Evolutionary conservation across 2,113 vertebrate genomes (phyloP).

Genomic region (Cyprinodon brontotheroides): DNA sequence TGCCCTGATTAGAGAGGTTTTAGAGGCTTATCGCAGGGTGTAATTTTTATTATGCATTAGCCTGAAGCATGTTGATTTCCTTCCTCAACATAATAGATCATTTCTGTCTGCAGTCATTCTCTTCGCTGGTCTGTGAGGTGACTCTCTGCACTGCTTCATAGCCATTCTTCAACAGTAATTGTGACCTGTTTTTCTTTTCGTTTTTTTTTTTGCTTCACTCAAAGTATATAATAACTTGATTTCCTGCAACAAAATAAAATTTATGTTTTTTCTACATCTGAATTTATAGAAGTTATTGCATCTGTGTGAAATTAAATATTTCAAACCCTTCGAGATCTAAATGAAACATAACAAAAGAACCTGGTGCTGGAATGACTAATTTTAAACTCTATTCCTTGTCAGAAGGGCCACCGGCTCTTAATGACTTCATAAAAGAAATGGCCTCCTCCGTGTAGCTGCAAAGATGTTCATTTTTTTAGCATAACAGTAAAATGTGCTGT

Average conservation of each 20-base stretch:
- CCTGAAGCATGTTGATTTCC: background rate
- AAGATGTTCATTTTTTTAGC: background rate
- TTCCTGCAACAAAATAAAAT: constrained; percentile 26
- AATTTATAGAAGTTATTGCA: background rate
- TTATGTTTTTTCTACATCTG: constrained; percentile 22
- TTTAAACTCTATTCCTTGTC: constrained; percentile 17
- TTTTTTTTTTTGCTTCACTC: constrained; percentile 25
- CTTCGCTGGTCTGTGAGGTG: background rate
- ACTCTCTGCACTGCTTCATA: background rate
- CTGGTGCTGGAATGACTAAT: constrained; percentile 53
- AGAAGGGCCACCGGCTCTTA: constrained; percentile 20
- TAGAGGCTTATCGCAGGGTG: background rate
- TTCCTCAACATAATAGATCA: background rate
- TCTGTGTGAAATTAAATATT: constrained; percentile 33
- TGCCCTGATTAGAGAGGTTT: constrained; percentile 6
- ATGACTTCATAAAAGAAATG: constrained; percentile 18
- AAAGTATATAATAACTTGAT: constrained; percentile 15
- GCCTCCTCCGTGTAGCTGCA: background rate
- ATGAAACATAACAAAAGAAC: constrained; percentile 43
- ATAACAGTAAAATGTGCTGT: background rate
- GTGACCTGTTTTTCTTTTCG: background rate
- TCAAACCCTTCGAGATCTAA: constrained; percentile 12
- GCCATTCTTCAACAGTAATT: constrained; percentile 18
- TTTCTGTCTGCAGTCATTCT: background rate
- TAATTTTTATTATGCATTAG: constrained; percentile 18